Conservation (phyloP, 2,113 vertebrate species). For the Egretta garzetta region DNA sequence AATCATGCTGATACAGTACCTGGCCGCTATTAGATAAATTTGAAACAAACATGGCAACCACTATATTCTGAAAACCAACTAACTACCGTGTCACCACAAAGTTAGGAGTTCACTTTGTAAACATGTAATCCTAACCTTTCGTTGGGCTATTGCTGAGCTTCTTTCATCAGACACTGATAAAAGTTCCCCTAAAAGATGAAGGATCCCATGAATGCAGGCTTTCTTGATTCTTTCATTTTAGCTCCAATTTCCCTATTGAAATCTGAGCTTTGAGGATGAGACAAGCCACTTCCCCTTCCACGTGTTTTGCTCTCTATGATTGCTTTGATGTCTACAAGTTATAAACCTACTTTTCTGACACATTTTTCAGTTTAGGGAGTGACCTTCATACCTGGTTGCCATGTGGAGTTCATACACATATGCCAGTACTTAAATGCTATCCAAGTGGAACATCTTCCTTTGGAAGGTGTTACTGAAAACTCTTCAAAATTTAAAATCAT, state of each 20-base stretch:
- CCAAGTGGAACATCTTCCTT: neutral
- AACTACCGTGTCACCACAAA: neutral
- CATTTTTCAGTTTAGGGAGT: neutral
- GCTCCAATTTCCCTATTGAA: slow-evolving; percentile 7
- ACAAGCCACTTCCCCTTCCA: neutral
- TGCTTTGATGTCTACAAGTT: slow-evolving; percentile 19
- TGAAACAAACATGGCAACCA: neutral
- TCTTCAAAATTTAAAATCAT: neutral
- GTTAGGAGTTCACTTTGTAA: neutral
- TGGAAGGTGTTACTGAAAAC: neutral
- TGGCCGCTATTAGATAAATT: neutral
- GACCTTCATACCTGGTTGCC: neutral
- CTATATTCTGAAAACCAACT: neutral
- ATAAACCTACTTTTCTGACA: neutral
- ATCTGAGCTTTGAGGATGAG: slow-evolving; percentile 26
- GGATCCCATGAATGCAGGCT: neutral
- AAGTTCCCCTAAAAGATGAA: slow-evolving; percentile 13
- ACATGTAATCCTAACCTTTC: neutral
- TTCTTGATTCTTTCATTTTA: slow-evolving; percentile 16
- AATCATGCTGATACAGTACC: neutral
- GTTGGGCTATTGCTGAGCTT: neutral
- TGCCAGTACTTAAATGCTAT: neutral
- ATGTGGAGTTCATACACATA: neutral
- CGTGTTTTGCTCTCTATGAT: neutral
- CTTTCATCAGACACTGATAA: neutral